Evolutionary conservation across 2,113 vertebrate species (phyloP).

Genomic region (Empidonax alnorum): DNA sequence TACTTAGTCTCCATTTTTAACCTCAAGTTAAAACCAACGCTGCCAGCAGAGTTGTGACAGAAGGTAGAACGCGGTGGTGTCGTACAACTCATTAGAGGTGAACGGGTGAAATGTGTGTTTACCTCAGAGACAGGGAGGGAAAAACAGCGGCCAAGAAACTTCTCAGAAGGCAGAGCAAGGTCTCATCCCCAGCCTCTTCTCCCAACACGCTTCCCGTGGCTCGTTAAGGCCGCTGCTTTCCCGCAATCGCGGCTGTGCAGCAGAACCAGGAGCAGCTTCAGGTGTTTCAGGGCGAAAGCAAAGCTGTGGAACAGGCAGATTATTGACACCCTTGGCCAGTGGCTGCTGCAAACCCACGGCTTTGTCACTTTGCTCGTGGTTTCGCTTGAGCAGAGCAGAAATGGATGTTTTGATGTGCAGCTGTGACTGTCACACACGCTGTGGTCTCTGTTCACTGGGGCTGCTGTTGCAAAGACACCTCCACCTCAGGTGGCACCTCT

Average conservation of each 20-base stretch:
- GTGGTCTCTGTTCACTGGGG: neutral
- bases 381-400: neutral
- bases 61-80: neutral
- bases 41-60: neutral
- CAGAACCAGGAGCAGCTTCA: neutral
- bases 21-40: neutral
- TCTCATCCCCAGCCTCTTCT: neutral
- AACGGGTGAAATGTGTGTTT: neutral
- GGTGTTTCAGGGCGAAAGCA: neutral
- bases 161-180: neutral
- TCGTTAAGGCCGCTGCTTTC: neutral
- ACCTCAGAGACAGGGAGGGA: neutral
- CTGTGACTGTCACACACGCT: rapidly evolving
- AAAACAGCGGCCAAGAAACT: neutral
- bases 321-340: neutral
- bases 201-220: rapidly evolving
- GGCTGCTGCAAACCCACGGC: neutral
- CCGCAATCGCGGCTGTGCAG: neutral
- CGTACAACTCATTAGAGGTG: neutral
- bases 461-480: neutral
- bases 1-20: neutral
- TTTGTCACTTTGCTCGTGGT: neutral
- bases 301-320: neutral
- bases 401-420: neutral
- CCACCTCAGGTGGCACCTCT: neutral